Percentiles rank a stretch among this genome's conserved stretches.
These are phyloP conservation scores for Andrena dorsata DNA, from an alignment of 2,888 invertebrate genomes.

Conservation along the genomic window DNA sequence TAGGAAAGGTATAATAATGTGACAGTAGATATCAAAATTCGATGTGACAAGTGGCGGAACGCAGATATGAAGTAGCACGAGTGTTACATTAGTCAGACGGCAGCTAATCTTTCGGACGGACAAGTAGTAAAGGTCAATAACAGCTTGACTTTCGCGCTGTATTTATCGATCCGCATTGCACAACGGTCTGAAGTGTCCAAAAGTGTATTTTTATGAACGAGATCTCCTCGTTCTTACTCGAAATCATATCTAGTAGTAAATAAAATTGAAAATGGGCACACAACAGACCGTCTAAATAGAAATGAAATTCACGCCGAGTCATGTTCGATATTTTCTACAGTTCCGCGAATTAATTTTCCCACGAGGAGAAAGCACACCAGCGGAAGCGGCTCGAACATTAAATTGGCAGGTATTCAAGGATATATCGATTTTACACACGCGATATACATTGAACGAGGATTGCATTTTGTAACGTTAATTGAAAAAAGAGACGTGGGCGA, in stretches of 20 bases:
- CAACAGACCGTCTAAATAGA: neutral
- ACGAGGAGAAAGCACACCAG: neutral
- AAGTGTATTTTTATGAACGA: neutral
- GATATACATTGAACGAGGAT: neutral
- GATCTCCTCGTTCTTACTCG: neutral
- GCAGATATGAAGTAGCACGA: constrained; percentile 4
- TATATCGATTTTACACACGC: constrained; percentile 20
- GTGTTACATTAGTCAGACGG: constrained; percentile 1
- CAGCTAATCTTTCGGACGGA: neutral
- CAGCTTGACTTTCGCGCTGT: neutral
- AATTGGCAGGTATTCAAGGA: constrained; percentile 30
- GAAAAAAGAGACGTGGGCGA: constrained; percentile 1
- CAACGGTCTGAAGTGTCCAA: neutral
- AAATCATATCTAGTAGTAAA: neutral
- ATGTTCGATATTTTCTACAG: neutral
- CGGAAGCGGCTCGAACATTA: neutral
- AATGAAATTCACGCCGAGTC: neutral
- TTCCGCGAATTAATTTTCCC: neutral
- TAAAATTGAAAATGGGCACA: neutral
- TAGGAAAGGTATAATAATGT: neutral
- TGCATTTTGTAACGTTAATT: constrained; percentile 16
- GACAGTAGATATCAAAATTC: neutral
- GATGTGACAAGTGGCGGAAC: neutral
- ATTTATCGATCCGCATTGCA: neutral
- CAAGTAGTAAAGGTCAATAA: constrained; percentile 29